Evolutionary conservation across 2,113 vertebrate genomes (phyloP).

Genomic region (Neodontobutis hainanensis): DNA sequence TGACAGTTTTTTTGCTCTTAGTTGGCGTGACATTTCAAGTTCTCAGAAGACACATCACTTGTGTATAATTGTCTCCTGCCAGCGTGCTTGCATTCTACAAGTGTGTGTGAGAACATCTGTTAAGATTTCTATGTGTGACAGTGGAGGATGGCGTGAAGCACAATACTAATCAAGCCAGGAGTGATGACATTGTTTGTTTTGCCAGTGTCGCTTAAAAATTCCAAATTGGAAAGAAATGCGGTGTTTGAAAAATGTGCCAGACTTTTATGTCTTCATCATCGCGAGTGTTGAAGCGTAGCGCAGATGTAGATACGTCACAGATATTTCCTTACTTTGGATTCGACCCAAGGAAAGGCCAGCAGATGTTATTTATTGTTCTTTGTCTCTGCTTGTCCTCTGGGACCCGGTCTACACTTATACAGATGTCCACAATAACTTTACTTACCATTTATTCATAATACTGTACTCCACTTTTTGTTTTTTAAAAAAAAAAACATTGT

Average conservation of each 20-base stretch:
- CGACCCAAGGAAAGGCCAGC: constrained; percentile 65
- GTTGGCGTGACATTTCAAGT: constrained; percentile 54
- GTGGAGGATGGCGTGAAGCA: constrained; percentile 49
- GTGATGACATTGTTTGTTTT: constrained; percentile 72
- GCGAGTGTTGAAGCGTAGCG: constrained; percentile 41
- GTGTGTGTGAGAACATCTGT: constrained; percentile 73
- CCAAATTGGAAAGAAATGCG: constrained; percentile 49
- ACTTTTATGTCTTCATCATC: constrained; percentile 62
- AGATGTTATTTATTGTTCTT: constrained; percentile 79
- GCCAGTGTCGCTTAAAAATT: constrained; percentile 62
- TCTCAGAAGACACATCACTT: constrained; percentile 61
- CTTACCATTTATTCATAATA: constrained; percentile 38
- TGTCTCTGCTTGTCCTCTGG: constrained; percentile 66
- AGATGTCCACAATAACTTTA: constrained; percentile 72
- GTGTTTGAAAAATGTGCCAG: constrained; percentile 25
- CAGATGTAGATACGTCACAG: constrained; percentile 66
- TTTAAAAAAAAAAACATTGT: neutral
- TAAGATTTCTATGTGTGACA: constrained; percentile 51
- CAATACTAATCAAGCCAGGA: constrained; percentile 65
- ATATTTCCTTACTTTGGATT: constrained; percentile 61
- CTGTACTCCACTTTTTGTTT: constrained; percentile 15
- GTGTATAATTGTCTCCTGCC: constrained; percentile 58
- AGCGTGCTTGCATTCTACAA: constrained; percentile 65
- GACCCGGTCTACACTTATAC: constrained; percentile 62
- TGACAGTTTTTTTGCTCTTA: constrained; percentile 38